Evolutionary conservation across 2,797 vertebrate genomes (phyloP), one percentile per base, ranked within the genome.

Genomic region (Melanotaenia nigrans): DNA sequence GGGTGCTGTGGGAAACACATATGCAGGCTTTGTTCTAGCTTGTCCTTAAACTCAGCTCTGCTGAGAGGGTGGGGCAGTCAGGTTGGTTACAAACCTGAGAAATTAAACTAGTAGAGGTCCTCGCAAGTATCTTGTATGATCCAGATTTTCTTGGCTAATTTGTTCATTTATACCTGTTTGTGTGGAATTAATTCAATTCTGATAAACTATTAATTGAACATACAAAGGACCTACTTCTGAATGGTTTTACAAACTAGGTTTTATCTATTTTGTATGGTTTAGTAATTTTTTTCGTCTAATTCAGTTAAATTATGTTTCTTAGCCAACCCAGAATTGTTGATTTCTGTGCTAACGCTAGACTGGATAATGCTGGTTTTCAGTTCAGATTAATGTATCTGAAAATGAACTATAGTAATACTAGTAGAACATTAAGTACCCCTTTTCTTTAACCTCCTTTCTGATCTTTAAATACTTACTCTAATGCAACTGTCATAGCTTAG

Each of bases 11-110:
- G 78, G 79, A 90, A 90, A 86, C 78, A 74, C 78, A 73, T 68
- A 75, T 1, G 5, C 72, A 79, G 80, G 80, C 70, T 84, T 82
- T 90, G 88, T 90, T 87, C 69, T 55, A 78, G 84, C 87, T 82
- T 89, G 85, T 87, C 77, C 40, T 54, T 71, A 56, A 69, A 75
- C 28, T 65, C 22, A 62, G 58, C 33, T 79, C 60, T 58, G 59
- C 18, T 38, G 56, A 20, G 40, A 66, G 67, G 81, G 81, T 68
- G 72, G 20, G 68, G 68, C 33, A 0, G 60, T 59, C 14, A 49
- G 67, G 60, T 66, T 56, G 59, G 69, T 69, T 74, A 40, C 67
- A 81, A 81, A 81, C 74, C 72, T 82, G 71, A 53, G 77, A 75
- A 80, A 59, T 75, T 66, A 73, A 65, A 77, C 53, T 65, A 77